Evolutionary conservation across 1,140 invertebrate genomes (phyloP).

Genomic region (Drosophila santomea): DNA sequence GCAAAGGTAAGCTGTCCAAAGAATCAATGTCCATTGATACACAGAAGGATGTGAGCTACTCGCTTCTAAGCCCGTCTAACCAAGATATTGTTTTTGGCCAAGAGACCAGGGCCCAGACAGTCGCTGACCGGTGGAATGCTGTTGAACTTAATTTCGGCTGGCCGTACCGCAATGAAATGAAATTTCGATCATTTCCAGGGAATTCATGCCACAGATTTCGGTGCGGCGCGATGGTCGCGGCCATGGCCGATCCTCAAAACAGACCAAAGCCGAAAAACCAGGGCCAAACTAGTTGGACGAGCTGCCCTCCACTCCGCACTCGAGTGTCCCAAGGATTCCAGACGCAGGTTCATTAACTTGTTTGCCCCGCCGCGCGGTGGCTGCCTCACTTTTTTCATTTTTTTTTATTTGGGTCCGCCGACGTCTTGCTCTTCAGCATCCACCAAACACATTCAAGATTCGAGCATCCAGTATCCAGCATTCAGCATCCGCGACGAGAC

Average conservation of each 20-base stretch:
- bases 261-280: conserved; percentile 17
- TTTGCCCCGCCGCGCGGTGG: conserved; percentile 50
- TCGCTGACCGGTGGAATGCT: conserved; percentile 69
- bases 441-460: conserved; percentile 9
- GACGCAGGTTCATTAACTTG: conserved; percentile 78
- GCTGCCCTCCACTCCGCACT: conserved; percentile 40
- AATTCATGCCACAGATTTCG: conserved; percentile 81
- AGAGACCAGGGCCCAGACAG: conserved; percentile 29
- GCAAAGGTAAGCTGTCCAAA: not conserved
- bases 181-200: conserved; percentile 80
- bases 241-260: conserved; percentile 29
- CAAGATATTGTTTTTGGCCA: conserved; percentile 11
- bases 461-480: not conserved
- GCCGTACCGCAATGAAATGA: conserved; percentile 68
- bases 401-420: conserved; percentile 52
- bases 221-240: conserved; percentile 16
- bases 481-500: conserved; percentile 65
- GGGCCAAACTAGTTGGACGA: conserved; percentile 67
- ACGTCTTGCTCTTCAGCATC: conserved; percentile 11
- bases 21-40: conserved; percentile 1
- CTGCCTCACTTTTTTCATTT: conserved; percentile 13
- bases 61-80: conserved; percentile 35
- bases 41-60: not conserved
- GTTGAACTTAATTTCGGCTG: conserved; percentile 73
- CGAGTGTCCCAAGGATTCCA: conserved; percentile 52